Percentiles rank a stretch among this genome's conserved stretches.
These are phyloP conservation scores for Melanotaenia trifasciata DNA, from an alignment of 2,797 vertebrate species.

Conservation along the genomic window DNA sequence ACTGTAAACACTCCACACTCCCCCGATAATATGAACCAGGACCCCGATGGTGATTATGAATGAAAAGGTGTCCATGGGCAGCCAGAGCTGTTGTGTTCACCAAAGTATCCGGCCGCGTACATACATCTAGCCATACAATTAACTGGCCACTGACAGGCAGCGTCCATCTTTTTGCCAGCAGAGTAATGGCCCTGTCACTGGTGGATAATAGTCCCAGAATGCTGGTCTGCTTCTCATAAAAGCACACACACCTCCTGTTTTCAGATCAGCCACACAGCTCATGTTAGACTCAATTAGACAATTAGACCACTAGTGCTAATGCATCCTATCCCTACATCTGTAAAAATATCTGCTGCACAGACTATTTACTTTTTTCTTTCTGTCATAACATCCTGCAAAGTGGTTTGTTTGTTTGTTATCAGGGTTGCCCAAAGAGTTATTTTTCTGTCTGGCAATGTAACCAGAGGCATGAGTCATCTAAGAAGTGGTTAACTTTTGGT, in stretches of 20 bases:
- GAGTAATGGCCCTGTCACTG: conserved; percentile 96
- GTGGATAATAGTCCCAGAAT: conserved; percentile 91
- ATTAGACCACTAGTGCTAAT: conserved; percentile 84
- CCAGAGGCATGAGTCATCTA: neutral
- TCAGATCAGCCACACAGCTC: conserved; percentile 77
- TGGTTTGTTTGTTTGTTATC: neutral
- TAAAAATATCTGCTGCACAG: neutral
- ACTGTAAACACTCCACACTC: conserved; percentile 85
- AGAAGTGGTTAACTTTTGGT: neutral
- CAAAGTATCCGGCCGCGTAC: conserved; percentile 88
- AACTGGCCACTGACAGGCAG: conserved; percentile 93
- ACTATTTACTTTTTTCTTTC: neutral
- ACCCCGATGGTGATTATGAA: conserved; percentile 84
- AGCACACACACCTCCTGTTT: conserved; percentile 60
- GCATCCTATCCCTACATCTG: conserved; percentile 50
- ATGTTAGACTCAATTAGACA: conserved; percentile 75
- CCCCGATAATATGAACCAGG: conserved; percentile 74
- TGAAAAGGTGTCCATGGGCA: conserved; percentile 85
- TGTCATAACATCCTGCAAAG: neutral
- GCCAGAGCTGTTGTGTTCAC: conserved; percentile 87
- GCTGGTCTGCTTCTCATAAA: conserved; percentile 82
- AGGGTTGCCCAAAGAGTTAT: neutral
- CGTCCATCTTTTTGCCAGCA: conserved; percentile 93
- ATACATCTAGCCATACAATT: conserved; percentile 96
- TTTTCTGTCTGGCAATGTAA: neutral